Evolutionary conservation across 2,888 invertebrate genomes (phyloP), one percentile per base, ranked within the genome.

Genomic region (Cetonia aurata): DNA sequence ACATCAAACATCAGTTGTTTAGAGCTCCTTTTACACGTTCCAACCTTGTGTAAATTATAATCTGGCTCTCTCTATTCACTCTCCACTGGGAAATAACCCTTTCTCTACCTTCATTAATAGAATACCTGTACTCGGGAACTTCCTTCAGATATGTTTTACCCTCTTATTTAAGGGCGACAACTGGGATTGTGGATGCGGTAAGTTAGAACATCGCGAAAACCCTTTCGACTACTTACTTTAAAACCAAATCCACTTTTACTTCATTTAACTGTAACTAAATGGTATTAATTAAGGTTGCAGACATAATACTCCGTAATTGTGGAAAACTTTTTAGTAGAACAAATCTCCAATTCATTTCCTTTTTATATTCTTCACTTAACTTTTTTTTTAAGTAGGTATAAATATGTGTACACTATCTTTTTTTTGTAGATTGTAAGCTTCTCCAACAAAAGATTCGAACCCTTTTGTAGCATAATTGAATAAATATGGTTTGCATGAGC

Each of bases 81-180:
- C 67, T 56, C 67, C 46, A 56, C 67, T 55, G 55, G 55, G 55
- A 67, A 46, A 56, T 67, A 67, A 67, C 67, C 67, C 67, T 67
- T 67, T 67, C 25, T 25, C 72, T 71, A 77, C 72, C 73, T 76
- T 77, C 78, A 77, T 78, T 78, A 79, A 79, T 76, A 74, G 76
- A 77, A 77, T 79, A 77, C 77, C 79, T 79, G 77, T 62, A 71
- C 67, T 75, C 72, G 69, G n/a, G 71, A 73, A 70, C 70, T 71
- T 75, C 72, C 74, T 73, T 74, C 73, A 72, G 74, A 75, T 76
- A 77, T 76, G 73, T 76, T 74, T 71, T 72, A 74, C 73, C 73
- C 74, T 72, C 75, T 76, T 77, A 76, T 74, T 76, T 76, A 76
- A 73, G 73, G 70, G 68, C 71, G 72, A 75, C 70, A 71, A 68